Conservation (phyloP, 2,113 vertebrate genomes). For the Sylvia atricapilla region DNA sequence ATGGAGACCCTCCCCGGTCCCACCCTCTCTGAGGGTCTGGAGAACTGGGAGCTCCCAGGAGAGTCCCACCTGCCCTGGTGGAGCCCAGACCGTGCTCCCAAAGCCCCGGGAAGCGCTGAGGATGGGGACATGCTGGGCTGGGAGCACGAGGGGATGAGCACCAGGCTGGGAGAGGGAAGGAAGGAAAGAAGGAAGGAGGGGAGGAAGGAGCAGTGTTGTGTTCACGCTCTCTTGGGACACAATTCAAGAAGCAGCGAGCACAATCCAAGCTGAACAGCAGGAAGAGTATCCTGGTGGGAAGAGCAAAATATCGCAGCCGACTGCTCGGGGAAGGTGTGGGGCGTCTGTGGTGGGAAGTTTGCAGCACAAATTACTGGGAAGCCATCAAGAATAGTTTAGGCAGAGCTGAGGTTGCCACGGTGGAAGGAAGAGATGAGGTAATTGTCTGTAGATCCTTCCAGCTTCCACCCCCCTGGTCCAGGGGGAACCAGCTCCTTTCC, state of each 20-base stretch:
- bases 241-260: background rate
- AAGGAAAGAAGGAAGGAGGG: background rate
- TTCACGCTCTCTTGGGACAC: conserved; percentile 5
- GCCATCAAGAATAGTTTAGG: background rate
- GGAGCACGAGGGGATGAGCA: background rate
- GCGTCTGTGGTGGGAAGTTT: conserved; percentile 34
- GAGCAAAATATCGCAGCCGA: conserved; percentile 26
- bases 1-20: rapidly evolving
- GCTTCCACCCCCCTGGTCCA: background rate
- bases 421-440: background rate
- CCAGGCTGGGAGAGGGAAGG: background rate
- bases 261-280: conserved; percentile 52
- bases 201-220: background rate
- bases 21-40: rapidly evolving
- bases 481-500: background rate
- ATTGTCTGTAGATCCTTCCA: background rate
- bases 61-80: background rate
- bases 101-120: background rate
- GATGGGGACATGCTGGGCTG: rapidly evolving
- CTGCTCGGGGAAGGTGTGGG: conserved; percentile 33
- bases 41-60: background rate
- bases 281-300: conserved; percentile 50
- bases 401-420: background rate
- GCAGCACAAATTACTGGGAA: conserved; percentile 14
- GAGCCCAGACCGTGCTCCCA: rapidly evolving